Base-by-base conservation (phyloP, 2,797 vertebrate genomes). In the Knipowitschia caucasica region DNA sequence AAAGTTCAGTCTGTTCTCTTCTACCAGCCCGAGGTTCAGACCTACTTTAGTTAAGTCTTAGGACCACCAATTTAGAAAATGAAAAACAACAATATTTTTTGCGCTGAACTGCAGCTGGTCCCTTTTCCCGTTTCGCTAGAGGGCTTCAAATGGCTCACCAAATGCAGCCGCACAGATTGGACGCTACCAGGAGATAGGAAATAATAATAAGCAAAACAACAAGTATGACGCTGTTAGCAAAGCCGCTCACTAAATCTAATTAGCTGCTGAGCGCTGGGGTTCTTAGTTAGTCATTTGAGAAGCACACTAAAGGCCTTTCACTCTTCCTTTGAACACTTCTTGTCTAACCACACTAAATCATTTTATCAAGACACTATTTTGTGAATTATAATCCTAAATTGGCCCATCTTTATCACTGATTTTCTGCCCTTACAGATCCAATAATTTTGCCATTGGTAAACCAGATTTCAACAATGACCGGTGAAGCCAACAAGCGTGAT, bases 241-340 rank as follows among this genome's bases (percentile, higher is more conserved):
- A 63, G 74, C 68, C 76, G 62, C 49, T 70, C 77, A 86, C 77
- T 85, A 63, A 73, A 68, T 71, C 84, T 89, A 89, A 91, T 90
- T 89, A 88, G 80, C 67, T 78, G 64, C 67, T 39, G 24, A 75
- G 72, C 10, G 64, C 74, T 71, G 69, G 56, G 73, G 74, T 79
- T 66, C 72, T 80, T 62, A 69, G 71, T 76, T 82, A 72, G 65
- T 75, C 81, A 82, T 86, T 83, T 81, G 68, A 78, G 73, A 81
- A 80, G 64, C 76, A 78, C 69, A 77, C 83, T 80, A 81, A 68
- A 51, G 35, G 7, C 51, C 24, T 25, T 46, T 31, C 39, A 34
- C 49, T 54, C 56, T 26, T 45, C 29, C 42, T 57, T 21, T n/a
- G 18, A 23, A 24, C 18, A 24, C 12, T 62, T 47, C 23, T 30